Percentiles rank a stretch among this genome's conserved stretches.
These are phyloP conservation scores for Brachionus rubens DNA, from an alignment of 1,140 invertebrate species.

Conservation along the genomic window DNA sequence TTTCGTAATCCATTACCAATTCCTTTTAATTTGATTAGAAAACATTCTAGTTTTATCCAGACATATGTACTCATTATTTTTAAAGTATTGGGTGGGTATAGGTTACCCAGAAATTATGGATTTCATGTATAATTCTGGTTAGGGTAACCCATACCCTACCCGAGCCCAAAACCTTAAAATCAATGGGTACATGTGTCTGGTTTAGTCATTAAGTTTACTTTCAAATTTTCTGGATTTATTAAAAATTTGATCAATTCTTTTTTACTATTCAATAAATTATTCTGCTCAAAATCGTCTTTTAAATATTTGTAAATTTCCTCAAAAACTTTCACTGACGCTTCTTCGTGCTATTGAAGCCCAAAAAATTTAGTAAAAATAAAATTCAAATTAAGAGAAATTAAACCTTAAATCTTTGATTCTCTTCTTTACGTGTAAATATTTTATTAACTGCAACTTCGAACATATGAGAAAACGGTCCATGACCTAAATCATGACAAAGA, in stretches of 20 bases:
- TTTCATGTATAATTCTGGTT: too few species aligned
- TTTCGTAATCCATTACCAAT: too few species aligned
- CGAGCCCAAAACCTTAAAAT: too few species aligned
- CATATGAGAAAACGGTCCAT: slow-evolving; percentile 67
- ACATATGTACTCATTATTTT: too few species aligned
- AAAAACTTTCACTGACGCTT: slow-evolving; percentile 60
- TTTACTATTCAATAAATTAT: slow-evolving; percentile 52
- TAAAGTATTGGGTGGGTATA: too few species aligned
- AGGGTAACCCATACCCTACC: too few species aligned
- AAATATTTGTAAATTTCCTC: slow-evolving; percentile 60
- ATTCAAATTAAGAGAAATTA: not conserved
- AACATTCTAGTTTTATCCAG: too few species aligned
- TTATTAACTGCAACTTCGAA: slow-evolving; percentile 61
- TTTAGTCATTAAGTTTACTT: not conserved
- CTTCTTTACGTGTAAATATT: slow-evolving; percentile 45
- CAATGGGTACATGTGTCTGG: not conserved
- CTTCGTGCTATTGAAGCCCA: slow-evolving; percentile 59
- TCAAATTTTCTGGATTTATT: slow-evolving; percentile 51
- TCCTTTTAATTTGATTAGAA: too few species aligned
- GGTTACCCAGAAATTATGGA: too few species aligned
- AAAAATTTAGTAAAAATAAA: not conserved
- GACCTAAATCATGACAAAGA: slow-evolving; percentile 69
- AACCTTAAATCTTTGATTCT: not conserved
- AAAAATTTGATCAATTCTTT: slow-evolving; percentile 61
- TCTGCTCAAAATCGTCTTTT: slow-evolving; percentile 52